Evolutionary conservation across 1,140 invertebrate genomes (phyloP).

Genomic region (Aporrectodea caliginosa): DNA sequence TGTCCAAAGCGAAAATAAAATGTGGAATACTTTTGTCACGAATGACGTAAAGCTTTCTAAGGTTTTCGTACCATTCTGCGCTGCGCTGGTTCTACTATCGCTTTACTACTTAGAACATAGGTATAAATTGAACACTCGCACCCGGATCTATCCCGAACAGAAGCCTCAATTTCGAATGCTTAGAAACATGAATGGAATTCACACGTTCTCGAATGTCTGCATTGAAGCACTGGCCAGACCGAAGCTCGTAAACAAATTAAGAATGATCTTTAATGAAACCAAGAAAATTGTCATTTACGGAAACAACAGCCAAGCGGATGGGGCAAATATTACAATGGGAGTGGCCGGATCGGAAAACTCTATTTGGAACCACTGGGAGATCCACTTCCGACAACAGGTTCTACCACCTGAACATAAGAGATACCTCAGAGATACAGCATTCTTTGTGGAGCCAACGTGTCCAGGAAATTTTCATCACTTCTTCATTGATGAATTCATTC

Average conservation of each 20-base stretch:
- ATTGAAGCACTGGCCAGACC: not conserved
- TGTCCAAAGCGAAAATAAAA: no score
- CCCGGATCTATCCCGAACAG: no score
- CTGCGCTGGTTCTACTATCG: no score
- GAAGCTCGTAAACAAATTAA: not conserved
- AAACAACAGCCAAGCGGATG: not conserved
- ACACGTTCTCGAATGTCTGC: slow-evolving; percentile 20
- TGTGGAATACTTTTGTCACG: no score
- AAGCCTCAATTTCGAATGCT: no score
- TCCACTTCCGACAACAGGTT: not conserved
- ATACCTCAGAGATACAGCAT: not conserved
- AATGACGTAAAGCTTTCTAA: no score
- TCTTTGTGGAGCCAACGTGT: slow-evolving; percentile 4
- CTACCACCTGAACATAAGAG: not conserved
- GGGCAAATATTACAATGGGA: not conserved
- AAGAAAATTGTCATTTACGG: slow-evolving; percentile 17
- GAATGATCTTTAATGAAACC: not conserved
- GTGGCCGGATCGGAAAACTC: slow-evolving; percentile 1
- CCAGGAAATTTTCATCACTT: slow-evolving; percentile 25
- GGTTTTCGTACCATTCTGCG: no score
- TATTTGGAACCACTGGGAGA: not conserved
- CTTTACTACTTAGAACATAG: no score
- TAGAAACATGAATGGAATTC: slow-evolving; percentile 7
- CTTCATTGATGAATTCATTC: slow-evolving; percentile 11
- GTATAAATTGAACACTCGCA: no score